A percentile compares a stretch with the other conserved stretches of the same genome.
These are phyloP conservation scores for Matsumurasca onukii DNA, from an alignment of 1,140 invertebrate species.

Conservation along the genomic window DNA sequence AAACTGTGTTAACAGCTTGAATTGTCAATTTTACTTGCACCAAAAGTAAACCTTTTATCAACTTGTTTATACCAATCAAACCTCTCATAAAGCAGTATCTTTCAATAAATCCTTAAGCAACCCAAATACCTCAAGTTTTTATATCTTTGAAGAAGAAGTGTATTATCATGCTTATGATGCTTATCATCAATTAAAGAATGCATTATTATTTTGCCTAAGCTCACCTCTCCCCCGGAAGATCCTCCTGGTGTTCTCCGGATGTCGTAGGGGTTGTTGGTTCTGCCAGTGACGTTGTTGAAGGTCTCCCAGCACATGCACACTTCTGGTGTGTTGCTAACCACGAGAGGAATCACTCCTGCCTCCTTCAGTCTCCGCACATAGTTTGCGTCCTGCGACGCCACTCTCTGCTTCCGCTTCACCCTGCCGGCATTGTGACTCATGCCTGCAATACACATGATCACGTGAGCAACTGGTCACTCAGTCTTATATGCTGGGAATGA, in stretches of 20 bases:
- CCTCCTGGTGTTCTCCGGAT: constrained; percentile 69
- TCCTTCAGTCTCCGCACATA: constrained; percentile 64
- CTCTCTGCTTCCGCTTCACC: constrained; percentile 50
- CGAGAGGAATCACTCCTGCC: constrained; percentile 81
- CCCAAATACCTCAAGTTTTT: no score
- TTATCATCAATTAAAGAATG: not conserved
- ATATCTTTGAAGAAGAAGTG: no score
- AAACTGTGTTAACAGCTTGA: no score
- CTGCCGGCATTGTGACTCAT: constrained; percentile 58
- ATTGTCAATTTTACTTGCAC: no score
- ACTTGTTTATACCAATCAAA: no score
- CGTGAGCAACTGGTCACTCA: no score
- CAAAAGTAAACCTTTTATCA: no score
- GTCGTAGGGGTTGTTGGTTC: constrained; percentile 88
- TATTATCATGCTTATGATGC: no score
- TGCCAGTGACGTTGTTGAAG: constrained; percentile 82
- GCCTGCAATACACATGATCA: no score
- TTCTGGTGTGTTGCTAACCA: constrained; percentile 89
- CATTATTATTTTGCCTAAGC: constrained; percentile 39
- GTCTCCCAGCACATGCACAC: constrained; percentile 88
- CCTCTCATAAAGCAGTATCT: no score
- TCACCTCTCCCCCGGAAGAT: constrained; percentile 75
- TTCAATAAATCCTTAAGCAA: no score
- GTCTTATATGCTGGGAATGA: no score
- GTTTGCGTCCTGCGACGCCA: constrained; percentile 68